Percentiles rank a stretch among this genome's conserved stretches.
Evolutionary conservation across 2,888 invertebrate species (phyloP).

Genomic region (Sinhomidia bicolor): DNA sequence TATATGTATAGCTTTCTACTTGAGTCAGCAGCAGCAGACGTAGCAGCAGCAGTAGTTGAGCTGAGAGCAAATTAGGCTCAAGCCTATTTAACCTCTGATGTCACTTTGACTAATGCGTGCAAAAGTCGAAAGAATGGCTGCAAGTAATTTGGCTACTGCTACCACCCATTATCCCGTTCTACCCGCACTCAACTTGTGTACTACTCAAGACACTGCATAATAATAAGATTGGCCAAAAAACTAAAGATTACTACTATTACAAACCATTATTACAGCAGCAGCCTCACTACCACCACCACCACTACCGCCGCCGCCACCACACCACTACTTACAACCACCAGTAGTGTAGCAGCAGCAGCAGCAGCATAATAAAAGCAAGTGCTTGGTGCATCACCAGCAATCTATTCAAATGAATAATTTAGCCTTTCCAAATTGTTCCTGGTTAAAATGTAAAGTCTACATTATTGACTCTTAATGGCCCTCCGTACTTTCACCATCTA

Average conservation of each 20-base stretch:
- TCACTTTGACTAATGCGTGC: conserved; percentile 26
- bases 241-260: background rate
- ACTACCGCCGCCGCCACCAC: background rate
- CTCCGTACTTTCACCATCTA: background rate
- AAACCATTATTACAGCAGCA: background rate
- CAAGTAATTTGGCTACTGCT: conserved; percentile 32
- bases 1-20: too few species aligned
- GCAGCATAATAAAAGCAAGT: background rate
- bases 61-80: background rate
- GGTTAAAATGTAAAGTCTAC: conserved; percentile 53
- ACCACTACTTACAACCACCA: too few species aligned
- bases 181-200: background rate
- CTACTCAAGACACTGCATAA: conserved; percentile 25
- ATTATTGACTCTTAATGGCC: conserved; percentile 54
- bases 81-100: conserved; percentile 1
- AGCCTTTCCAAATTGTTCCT: conserved; percentile 32
- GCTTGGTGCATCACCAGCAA: conserved; percentile 12
- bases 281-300: background rate
- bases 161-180: conserved; percentile 15
- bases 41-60: background rate
- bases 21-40: too few species aligned
- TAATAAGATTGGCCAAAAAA: conserved; percentile 34
- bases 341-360: background rate
- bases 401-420: conserved; percentile 58
- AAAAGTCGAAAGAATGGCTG: conserved; percentile 5